These are phyloP conservation scores for Microcebus griseorufus DNA, from an alignment of 2,113 vertebrate genomes.

Conservation along the genomic window DNA sequence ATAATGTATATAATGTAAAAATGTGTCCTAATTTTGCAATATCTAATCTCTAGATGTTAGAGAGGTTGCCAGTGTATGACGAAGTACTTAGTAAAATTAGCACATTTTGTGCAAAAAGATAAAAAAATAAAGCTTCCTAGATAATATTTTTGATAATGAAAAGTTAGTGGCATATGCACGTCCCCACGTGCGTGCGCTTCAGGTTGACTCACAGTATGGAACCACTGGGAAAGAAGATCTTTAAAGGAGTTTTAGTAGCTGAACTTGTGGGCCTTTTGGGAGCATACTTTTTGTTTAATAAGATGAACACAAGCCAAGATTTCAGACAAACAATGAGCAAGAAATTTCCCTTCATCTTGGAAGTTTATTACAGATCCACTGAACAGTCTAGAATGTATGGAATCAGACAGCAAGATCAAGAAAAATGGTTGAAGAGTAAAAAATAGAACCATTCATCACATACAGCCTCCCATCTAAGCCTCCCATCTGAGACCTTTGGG, in stretches of 20 bases:
- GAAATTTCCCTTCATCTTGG: slow-evolving; percentile 74
- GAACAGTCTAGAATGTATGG: slow-evolving; percentile 90
- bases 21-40: too few relatives aligned
- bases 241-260: slow-evolving; percentile 71
- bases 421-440: slow-evolving; percentile 70
- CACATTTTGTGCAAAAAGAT: too few relatives aligned
- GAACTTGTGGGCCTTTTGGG: slow-evolving; percentile 69
- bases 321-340: slow-evolving; percentile 78
- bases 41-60: too few relatives aligned
- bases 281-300: slow-evolving; percentile 71
- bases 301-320: slow-evolving; percentile 78
- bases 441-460: slow-evolving; percentile 90
- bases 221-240: slow-evolving; percentile 70
- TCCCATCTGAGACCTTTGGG: slow-evolving; percentile 91
- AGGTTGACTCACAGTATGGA: slow-evolving; percentile 69
- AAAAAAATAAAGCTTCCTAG: too few relatives aligned
- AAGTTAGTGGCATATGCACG: too few relatives aligned
- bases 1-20: too few relatives aligned
- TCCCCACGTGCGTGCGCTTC: neutral
- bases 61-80: too few relatives aligned
- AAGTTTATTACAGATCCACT: slow-evolving; percentile 93
- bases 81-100: too few relatives aligned
- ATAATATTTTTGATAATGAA: neutral
- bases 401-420: slow-evolving; percentile 83
- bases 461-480: slow-evolving; percentile 93